phyloP scores from a whole-genome alignment of 2,888 invertebrate species.

The Heterodera filipjevi region DNA sequence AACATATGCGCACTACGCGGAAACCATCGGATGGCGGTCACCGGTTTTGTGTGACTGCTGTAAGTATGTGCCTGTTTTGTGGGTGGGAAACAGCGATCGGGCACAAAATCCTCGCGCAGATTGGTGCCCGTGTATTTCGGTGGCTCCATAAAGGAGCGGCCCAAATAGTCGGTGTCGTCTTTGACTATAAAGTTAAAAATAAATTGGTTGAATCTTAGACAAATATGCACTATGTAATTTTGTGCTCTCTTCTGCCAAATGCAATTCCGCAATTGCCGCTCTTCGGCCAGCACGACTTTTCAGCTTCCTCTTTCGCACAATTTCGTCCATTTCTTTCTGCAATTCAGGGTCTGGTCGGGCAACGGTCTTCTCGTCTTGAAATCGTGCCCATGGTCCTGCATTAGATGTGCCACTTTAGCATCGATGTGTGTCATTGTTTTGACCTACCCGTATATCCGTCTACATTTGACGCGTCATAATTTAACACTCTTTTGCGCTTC shows the following conservation, averaged over 20 bases:
- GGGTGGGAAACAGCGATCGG: conserved; percentile 71
- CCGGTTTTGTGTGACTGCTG: conserved; percentile 92
- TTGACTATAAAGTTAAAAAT: conserved; percentile 84
- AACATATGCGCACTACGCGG: conserved; percentile 91
- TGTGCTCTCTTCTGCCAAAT: conserved; percentile 72
- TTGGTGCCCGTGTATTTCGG: conserved; percentile 91
- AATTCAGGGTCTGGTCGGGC: conserved; percentile 91
- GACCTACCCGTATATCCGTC: conserved; percentile 84
- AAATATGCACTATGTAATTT: conserved; percentile 50
- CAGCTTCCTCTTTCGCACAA: conserved; percentile 84
- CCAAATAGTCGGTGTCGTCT: conserved; percentile 92
- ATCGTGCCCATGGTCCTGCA: conserved; percentile 86
- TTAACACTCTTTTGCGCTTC: conserved; percentile 78
- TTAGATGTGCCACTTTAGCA: conserved; percentile 20
- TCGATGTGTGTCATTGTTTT: too few relatives aligned
- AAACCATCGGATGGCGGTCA: conserved; percentile 91
- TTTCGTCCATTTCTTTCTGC: conserved; percentile 90
- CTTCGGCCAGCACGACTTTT: conserved; percentile 90
- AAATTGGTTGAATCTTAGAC: too few relatives aligned
- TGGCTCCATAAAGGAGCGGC: conserved; percentile 87
- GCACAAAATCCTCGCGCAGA: conserved; percentile 82
- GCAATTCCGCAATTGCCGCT: conserved; percentile 76
- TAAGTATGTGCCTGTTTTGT: conserved; percentile 69
- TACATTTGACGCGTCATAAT: conserved; percentile 86
- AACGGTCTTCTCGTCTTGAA: conserved; percentile 83